A percentile compares a stretch with the other conserved stretches of the same genome.
These are phyloP conservation scores for Eupithecia vulgata DNA, from an alignment of 2,888 invertebrate species.

Conservation along the genomic window DNA sequence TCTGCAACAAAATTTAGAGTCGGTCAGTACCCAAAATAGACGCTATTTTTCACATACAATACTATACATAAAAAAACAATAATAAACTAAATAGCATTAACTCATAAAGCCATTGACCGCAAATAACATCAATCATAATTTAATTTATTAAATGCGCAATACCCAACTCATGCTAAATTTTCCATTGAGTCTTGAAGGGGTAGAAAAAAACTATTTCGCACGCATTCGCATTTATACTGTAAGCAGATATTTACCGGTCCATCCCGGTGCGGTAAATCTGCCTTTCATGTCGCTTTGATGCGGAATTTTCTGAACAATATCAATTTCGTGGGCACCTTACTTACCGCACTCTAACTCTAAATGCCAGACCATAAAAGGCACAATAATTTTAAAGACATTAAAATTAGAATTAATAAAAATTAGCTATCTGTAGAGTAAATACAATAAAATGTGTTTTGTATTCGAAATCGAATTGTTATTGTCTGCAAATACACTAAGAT, in stretches of 20 bases:
- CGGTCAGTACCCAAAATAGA: not conserved
- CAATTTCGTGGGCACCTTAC: too few relatives aligned
- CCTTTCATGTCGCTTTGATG: not conserved
- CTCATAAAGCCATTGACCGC: slow-evolving; percentile 21
- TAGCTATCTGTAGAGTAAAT: too few relatives aligned
- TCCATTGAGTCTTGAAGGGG: slow-evolving; percentile 17
- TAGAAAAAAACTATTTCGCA: slow-evolving; percentile 17
- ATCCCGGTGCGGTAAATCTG: not conserved
- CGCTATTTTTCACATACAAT: not conserved
- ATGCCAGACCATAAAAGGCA: not conserved
- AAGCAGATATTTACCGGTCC: not conserved
- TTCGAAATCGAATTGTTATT: too few relatives aligned
- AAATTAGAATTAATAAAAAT: not conserved
- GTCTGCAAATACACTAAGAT: not conserved
- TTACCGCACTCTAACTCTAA: too few relatives aligned
- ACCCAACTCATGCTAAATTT: slow-evolving; percentile 23
- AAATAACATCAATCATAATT: slow-evolving; percentile 13
- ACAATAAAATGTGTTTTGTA: not conserved
- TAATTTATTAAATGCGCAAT: slow-evolving; percentile 11
- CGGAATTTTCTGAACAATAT: not conserved
- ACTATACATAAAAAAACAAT: not conserved
- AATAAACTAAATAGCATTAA: not conserved
- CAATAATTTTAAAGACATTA: not conserved
- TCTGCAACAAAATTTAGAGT: not conserved
- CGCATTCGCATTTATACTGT: not conserved